Evolutionary conservation across 2,797 vertebrate species (phyloP).

Genomic region (Bovichtus variegatus): DNA sequence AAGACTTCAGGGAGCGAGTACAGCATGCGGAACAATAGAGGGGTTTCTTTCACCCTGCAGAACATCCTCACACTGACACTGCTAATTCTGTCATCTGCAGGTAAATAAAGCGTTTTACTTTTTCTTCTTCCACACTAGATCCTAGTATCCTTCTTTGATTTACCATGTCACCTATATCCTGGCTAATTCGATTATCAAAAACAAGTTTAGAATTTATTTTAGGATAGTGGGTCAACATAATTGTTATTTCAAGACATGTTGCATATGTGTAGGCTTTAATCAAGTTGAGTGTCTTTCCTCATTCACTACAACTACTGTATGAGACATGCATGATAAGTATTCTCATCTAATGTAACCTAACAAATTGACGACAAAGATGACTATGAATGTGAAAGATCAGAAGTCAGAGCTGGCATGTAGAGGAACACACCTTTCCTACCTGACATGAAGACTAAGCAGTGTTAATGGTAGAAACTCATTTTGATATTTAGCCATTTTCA

Average conservation of each 20-base stretch:
- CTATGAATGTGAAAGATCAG: not conserved
- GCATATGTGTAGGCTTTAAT: not conserved
- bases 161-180: not conserved
- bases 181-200: not conserved
- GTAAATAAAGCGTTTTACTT: constrained; percentile 39
- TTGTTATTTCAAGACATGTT: not conserved
- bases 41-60: not conserved
- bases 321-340: not conserved
- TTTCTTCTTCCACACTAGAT: not conserved
- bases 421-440: not conserved
- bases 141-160: not conserved
- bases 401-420: not conserved
- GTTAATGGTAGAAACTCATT: not conserved
- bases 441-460: not conserved
- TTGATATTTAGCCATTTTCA: not conserved
- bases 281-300: not conserved
- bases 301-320: not conserved
- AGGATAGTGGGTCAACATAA: not conserved
- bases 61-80: not conserved
- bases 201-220: not conserved
- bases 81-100: constrained; percentile 22
- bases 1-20: not conserved
- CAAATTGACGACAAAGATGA: not conserved
- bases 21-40: not conserved
- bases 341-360: not conserved